These are phyloP conservation scores for Spilarctia lutea DNA, from an alignment of 2,888 invertebrate genomes.

Conservation along the genomic window DNA sequence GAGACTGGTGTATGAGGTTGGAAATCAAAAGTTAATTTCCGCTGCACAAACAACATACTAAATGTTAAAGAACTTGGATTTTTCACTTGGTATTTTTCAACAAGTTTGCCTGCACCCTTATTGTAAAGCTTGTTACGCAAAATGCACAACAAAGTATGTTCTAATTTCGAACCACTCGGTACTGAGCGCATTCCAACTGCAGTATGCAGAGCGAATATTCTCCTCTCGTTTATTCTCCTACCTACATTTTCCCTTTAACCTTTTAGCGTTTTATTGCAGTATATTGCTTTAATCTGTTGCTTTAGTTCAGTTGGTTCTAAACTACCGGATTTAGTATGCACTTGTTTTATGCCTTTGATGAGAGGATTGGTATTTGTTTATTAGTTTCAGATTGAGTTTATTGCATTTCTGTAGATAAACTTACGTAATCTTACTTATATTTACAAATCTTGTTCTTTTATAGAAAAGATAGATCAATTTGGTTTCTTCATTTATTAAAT, in stretches of 20 bases:
- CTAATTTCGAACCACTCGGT: conserved; percentile 69
- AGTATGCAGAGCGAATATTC: conserved; percentile 62
- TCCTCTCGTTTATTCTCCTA: conserved; percentile 60
- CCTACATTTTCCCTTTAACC: conserved; percentile 50
- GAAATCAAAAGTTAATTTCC: neutral
- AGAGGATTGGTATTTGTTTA: conserved; percentile 22
- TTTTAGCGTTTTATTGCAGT: conserved; percentile 58
- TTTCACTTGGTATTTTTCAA: neutral
- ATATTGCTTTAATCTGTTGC: conserved; percentile 59
- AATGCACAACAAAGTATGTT: conserved; percentile 73
- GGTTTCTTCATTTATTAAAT: neutral
- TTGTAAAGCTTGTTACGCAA: conserved; percentile 63
- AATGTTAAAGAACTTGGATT: neutral
- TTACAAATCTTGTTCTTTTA: neutral
- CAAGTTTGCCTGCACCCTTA: conserved; percentile 13
- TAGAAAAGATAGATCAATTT: neutral
- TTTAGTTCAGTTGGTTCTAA: conserved; percentile 46
- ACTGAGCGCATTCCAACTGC: conserved; percentile 65
- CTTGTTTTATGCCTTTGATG: conserved; percentile 31
- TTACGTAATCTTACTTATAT: neutral
- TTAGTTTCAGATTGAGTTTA: neutral
- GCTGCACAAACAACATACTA: neutral
- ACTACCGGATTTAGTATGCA: conserved; percentile 40
- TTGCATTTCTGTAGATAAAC: neutral
- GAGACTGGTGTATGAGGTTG: neutral